These are phyloP conservation scores for Anhinga rufa DNA, from an alignment of 2,113 vertebrate species.

Conservation along the genomic window DNA sequence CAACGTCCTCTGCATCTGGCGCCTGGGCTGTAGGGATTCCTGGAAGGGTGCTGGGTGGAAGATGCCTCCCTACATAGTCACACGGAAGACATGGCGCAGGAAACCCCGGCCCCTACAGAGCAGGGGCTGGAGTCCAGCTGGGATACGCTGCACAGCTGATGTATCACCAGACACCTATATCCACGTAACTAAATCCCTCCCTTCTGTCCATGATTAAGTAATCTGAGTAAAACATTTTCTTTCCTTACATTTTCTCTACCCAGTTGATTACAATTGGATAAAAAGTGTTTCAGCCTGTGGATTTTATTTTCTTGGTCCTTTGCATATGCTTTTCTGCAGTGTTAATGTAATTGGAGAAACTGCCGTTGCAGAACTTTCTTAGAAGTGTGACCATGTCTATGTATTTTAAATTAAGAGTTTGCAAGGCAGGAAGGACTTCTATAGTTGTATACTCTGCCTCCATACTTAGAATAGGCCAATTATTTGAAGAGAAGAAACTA, in stretches of 20 bases:
- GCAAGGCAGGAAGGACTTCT: neutral
- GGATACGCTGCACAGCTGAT: fast-evolving
- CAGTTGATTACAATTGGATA: neutral
- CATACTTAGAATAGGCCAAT: neutral
- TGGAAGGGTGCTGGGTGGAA: neutral
- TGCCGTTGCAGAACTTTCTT: neutral
- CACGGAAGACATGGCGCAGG: neutral
- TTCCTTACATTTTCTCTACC: neutral
- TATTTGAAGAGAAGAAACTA: neutral
- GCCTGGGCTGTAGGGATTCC: neutral
- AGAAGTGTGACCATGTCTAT: neutral
- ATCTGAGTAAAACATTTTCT: neutral
- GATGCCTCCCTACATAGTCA: neutral
- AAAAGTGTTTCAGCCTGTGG: neutral
- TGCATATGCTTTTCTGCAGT: neutral
- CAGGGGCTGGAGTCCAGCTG: neutral
- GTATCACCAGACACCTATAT: neutral
- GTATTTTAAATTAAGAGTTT: neutral
- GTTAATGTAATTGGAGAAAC: neutral
- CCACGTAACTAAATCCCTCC: neutral
- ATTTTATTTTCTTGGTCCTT: neutral
- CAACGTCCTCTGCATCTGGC: neutral
- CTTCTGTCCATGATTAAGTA: neutral
- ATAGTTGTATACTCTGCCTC: neutral
- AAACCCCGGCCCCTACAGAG: fast-evolving